Evolutionary conservation across 2,888 invertebrate genomes (phyloP).

Genomic region (Spisula solida): DNA sequence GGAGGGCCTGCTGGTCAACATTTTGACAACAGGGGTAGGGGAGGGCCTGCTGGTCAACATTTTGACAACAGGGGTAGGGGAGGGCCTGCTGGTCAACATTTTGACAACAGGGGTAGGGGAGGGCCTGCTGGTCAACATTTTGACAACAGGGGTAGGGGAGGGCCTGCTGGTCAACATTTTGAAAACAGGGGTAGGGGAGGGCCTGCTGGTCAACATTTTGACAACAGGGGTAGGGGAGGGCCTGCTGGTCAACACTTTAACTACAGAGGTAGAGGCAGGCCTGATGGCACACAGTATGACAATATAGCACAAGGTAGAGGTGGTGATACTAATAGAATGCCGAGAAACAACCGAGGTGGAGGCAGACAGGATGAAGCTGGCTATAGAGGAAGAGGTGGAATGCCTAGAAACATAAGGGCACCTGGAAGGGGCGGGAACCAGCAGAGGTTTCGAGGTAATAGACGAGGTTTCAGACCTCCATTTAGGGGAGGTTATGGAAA

Average conservation of each 20-base stretch:
- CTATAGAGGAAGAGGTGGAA: slow-evolving; percentile 19
- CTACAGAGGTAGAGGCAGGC: background rate
- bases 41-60: background rate
- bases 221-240: background rate
- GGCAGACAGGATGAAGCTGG: background rate
- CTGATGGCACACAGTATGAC: too few relatives aligned
- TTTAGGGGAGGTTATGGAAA: background rate
- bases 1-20: background rate
- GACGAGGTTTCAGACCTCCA: background rate
- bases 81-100: background rate
- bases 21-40: background rate
- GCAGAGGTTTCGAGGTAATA: background rate
- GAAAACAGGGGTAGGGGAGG: background rate
- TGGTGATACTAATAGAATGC: background rate
- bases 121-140: background rate
- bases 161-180: background rate
- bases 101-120: background rate
- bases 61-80: background rate
- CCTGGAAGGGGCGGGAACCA: background rate
- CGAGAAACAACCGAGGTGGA: background rate
- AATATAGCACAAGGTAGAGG: background rate
- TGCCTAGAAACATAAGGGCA: background rate
- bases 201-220: background rate
- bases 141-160: background rate
- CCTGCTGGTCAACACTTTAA: background rate